Conservation (phyloP, 2,888 invertebrate genomes). For the Dascillus cervinus region DNA sequence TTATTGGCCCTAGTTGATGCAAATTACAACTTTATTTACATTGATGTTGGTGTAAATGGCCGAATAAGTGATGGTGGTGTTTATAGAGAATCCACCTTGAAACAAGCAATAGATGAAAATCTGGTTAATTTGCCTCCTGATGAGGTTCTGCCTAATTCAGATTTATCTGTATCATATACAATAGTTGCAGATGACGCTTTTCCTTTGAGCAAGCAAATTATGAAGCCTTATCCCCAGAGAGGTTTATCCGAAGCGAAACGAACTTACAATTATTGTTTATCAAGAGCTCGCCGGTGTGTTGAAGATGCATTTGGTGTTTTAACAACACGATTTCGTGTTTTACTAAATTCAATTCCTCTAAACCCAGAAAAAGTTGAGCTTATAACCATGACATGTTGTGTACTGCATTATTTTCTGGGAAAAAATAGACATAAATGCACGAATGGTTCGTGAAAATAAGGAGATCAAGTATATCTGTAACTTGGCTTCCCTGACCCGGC, state of each 20-base stretch:
- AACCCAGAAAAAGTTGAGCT: conserved; percentile 1
- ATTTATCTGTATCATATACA: conserved; percentile 5
- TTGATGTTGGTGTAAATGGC: conserved; percentile 10
- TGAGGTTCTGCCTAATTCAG: conserved; percentile 14
- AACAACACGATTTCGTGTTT: conserved; percentile 12
- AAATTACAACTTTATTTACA: neutral
- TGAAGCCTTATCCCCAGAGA: conserved; percentile 24
- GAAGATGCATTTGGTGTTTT: conserved; percentile 18
- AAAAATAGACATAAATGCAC: no score
- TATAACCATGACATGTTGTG: neutral
- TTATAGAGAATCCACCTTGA: conserved; percentile 17
- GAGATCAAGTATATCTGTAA: no score
- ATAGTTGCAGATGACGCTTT: conserved; percentile 25
- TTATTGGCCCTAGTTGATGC: conserved; percentile 1
- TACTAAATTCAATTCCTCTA: conserved; percentile 12
- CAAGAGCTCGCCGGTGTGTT: conserved; percentile 10
- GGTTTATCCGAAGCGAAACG: conserved; percentile 19
- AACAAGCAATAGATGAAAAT: conserved; percentile 15
- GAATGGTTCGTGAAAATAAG: no score
- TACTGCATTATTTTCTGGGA: conserved; percentile 1
- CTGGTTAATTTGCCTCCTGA: conserved; percentile 14
- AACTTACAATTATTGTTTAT: conserved; percentile 26
- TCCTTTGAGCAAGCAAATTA: conserved; percentile 22
- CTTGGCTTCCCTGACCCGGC: no score
- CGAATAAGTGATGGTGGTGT: conserved; percentile 24